These are phyloP conservation scores for Sinocyclocheilus grahami DNA, from an alignment of 2,113 vertebrate genomes.

Conservation along the genomic window DNA sequence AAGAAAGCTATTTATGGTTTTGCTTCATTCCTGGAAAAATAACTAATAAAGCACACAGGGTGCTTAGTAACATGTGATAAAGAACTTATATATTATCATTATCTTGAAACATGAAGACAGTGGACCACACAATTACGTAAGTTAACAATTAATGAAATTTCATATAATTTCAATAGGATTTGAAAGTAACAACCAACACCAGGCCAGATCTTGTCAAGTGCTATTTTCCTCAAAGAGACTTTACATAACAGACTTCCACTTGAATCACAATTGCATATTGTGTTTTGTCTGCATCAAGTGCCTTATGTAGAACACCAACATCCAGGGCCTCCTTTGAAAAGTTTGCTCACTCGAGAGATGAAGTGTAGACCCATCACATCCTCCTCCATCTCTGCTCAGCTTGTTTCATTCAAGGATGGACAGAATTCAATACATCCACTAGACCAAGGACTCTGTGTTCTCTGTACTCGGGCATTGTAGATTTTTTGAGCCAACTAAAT, in stretches of 20 bases:
- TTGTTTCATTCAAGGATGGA: conserved; percentile 16
- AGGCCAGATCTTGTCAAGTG: conserved; percentile 4
- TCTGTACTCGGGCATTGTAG: neutral
- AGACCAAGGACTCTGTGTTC: neutral
- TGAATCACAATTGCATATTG: conserved; percentile 49
- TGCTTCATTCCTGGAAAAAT: neutral
- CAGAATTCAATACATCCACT: conserved; percentile 16
- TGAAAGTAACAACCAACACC: conserved; percentile 24
- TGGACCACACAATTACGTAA: neutral
- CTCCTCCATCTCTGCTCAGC: conserved; percentile 12
- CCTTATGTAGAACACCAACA: neutral
- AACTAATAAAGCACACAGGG: neutral
- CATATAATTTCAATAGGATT: conserved; percentile 23
- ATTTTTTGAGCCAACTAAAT: conserved; percentile 11
- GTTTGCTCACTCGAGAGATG: neutral
- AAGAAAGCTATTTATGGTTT: neutral
- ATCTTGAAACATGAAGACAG: neutral
- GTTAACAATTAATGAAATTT: conserved; percentile 31
- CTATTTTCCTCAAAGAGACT: conserved; percentile 17
- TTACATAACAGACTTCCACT: conserved; percentile 30
- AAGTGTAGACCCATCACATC: neutral
- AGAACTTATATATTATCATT: neutral
- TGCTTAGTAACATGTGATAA: neutral
- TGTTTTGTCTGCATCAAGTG: conserved; percentile 39
- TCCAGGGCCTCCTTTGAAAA: neutral